Base-by-base conservation (phyloP, 2,888 invertebrate genomes). In the Erebia aethiops region DNA sequence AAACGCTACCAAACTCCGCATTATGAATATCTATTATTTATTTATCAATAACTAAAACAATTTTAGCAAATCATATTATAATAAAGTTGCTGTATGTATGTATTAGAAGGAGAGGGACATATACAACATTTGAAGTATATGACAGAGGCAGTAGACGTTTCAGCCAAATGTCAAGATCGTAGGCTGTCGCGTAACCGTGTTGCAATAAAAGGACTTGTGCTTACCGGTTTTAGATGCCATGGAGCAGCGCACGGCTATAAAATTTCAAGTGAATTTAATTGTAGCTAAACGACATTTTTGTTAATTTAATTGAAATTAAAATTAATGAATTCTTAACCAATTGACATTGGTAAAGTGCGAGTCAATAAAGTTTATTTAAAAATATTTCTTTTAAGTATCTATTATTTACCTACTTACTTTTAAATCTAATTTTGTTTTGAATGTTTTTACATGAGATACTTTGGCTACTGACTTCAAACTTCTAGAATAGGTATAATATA, bases 141-240 rank as follows among this genome's bases (percentile, higher is more conserved):
- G 69, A 72, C 21, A 72, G 63, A 63, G 65, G 71, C 72, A 68
- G 73, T 56, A 74, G 71, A 73, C 75, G 74, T 77, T 78, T 71
- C 75, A 76, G 75, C 70, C 75, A 82, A 84, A 83, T 83, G 83
- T 82, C 82, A 83, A 83, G 83, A 83, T 75, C 83, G 79, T 77
- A 78, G 79, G 77, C 77, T 72, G 73, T 69, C 77, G 79, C 76
- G 77, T 77, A 74, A 74, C 70, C 69, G 63, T 79, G 78, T 78
- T 73, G 81, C 76, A 80, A 80, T 75, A 68, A 72, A 75, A 77
- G 78, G 79, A 79, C 76, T 72, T 72, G 52, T 58, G 43, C 43
- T 69, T 64, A 67, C 46, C 67, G 35, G 52, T 62, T 72, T 63
- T 67, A 26, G 49, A 63, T 18, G 43, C 54, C 11, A 21, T 68